Evolutionary conservation across 2,797 vertebrate species (phyloP), one percentile per base, ranked within the genome.

Genomic region (Siniperca scherzeri): DNA sequence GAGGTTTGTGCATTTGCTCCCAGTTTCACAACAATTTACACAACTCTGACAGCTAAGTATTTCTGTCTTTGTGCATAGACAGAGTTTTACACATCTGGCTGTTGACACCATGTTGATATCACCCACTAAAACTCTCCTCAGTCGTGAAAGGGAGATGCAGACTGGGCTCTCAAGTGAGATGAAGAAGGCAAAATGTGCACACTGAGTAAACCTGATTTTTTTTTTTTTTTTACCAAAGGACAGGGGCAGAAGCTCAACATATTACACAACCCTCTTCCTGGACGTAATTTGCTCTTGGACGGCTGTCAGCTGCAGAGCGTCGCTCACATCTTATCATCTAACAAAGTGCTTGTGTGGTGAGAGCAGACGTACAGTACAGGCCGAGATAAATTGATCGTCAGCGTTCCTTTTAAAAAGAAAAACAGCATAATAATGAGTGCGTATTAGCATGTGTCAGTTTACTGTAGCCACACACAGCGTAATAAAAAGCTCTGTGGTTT

Each of bases 101-200:
- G 2, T 6, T 38, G 55, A 60, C n/a, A 17, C 13, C 44, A 25
- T 7, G 6, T 7, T 2, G 46, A 48, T 1, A 19, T 40, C 62
- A 5, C 3, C 21, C 9, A 38, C 11, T 22, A 48, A 36, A 48
- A 1, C n/a, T 2, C 16, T 17, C n/a, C 33, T 38, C 4, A 10
- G 50, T 12, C 57, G 19, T n/a, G 19, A 8, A 8, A n/a, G 19
- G 8, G 59, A 69, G 46, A 21, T 16, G 66, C 61, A 74, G 59
- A 19, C 13, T 1, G 38, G 16, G 21, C 11, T 52, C 22, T 69
- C 40, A 17, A 25, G 27, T 78, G 77, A 73, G 68, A 30, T 50
- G 78, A 53, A 27, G 42, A 85, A 77, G 82, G 83, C 80, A 83
- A 48, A 73, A 57, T 17, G 77, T 83, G 78, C 25, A 6, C 33